Evolutionary conservation across 2,888 invertebrate species (phyloP).

Genomic region (Alloplasta piceator): DNA sequence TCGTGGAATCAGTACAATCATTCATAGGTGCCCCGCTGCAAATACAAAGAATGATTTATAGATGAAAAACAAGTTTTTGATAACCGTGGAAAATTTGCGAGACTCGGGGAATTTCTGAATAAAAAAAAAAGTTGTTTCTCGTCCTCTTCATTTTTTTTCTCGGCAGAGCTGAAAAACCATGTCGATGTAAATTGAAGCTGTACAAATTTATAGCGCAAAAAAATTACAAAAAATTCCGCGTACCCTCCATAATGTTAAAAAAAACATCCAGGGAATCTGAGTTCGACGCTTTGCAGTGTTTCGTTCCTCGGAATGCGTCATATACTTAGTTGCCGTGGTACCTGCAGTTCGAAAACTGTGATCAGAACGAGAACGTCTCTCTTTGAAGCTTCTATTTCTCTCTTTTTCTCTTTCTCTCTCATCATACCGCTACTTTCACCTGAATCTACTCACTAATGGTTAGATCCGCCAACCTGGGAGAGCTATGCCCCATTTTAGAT

Average conservation of each 20-base stretch:
- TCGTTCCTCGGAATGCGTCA: neutral
- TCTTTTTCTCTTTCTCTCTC: constrained; percentile 49
- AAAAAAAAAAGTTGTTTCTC: too few relatives aligned
- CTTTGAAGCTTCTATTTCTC: constrained; percentile 16
- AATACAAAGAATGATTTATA: too few relatives aligned
- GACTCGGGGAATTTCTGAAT: too few relatives aligned
- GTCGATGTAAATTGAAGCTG: too few relatives aligned
- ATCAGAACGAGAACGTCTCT: constrained; percentile 46
- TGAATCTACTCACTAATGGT: constrained; percentile 76
- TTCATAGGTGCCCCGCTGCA: neutral
- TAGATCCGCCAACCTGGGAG: constrained; percentile 78
- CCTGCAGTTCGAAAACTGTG: constrained; percentile 28
- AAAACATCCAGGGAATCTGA: too few relatives aligned
- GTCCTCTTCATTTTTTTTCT: too few relatives aligned
- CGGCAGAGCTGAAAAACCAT: too few relatives aligned
- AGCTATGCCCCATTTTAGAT: constrained; percentile 77
- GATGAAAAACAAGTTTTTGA: too few relatives aligned
- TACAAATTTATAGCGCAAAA: too few relatives aligned
- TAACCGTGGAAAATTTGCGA: too few relatives aligned
- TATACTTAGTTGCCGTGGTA: neutral
- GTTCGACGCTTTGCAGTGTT: neutral
- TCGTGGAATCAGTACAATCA: neutral
- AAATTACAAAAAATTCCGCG: too few relatives aligned
- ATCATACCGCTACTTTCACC: constrained; percentile 78
- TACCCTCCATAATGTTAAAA: too few relatives aligned